A percentile compares a stretch with the other conserved stretches of the same genome.
Conservation (phyloP, 2,797 vertebrate species). For the Muscicapa striata region DNA sequence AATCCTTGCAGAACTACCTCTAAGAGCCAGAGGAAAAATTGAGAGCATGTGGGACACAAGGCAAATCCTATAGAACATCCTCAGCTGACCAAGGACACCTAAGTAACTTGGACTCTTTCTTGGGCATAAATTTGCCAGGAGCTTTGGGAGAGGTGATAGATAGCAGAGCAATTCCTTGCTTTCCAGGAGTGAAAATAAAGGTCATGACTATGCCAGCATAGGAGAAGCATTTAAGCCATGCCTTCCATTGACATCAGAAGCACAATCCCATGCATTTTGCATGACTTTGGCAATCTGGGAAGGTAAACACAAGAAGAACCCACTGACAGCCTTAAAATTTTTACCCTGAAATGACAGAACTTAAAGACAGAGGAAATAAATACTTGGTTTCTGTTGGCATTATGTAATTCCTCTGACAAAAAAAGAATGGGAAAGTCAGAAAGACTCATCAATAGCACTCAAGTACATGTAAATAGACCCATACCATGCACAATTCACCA, state of each 20-base stretch:
- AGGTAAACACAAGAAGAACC: background rate
- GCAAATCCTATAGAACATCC: background rate
- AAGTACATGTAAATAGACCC: background rate
- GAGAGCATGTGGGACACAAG: background rate
- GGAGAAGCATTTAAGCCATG: background rate
- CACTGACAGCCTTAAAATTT: background rate
- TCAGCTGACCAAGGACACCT: background rate
- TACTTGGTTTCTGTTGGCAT: background rate
- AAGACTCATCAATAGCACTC: background rate
- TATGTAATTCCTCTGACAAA: background rate
- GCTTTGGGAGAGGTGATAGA: background rate
- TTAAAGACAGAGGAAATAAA: background rate
- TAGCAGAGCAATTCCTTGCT: background rate
- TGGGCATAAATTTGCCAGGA: background rate
- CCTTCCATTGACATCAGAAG: background rate
- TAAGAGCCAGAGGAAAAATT: background rate
- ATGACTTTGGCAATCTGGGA: background rate
- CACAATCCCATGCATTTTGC: background rate
- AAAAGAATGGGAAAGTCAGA: background rate
- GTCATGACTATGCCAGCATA: background rate
- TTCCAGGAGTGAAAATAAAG: background rate
- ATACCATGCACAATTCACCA: background rate
- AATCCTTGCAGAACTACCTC: background rate
- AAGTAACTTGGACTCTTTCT: background rate
- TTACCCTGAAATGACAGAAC: background rate